Evolutionary conservation across 2,113 vertebrate genomes (phyloP), one percentile per base, ranked within the genome.

Genomic region (Kryptolebias marmoratus): DNA sequence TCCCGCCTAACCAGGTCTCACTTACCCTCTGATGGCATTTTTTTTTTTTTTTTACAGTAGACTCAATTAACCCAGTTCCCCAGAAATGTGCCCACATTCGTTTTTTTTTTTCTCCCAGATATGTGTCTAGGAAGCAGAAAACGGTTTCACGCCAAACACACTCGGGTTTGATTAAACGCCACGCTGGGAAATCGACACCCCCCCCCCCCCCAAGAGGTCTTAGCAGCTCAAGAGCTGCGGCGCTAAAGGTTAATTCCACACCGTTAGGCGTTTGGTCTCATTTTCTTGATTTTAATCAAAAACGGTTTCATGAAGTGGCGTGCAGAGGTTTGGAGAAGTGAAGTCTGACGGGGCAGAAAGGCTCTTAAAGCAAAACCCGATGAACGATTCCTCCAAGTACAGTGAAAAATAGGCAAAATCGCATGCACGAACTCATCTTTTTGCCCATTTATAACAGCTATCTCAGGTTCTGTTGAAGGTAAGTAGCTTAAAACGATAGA

Each of bases 41-140:
- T 22, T 22, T 22, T 22, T 22, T 22, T 52, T 47, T 13, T 39
- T 54, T 70, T 64, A 79, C 73, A 66, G 77, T 72, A 75, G 65
- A 80, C 79, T 85, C 65, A 88, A 77, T 87, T 79, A 88, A 71
- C 84, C 81, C 75, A 73, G 42, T 58, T 77, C 64, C 55, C 48
- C 63, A 31, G 57, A 64, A 63, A 42, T 57, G 76, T 47, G 57
- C 77, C 65, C 32, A 54, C 32, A 59, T 72, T 52, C 66, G 13
- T 81, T 69, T 86, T 22, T 22, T 22, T 22, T 22, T 22, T 22
- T 22, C 22, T 22, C 22, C 74, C 70, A 73, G 73, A 77, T 48
- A 57, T 9, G 16, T n/a, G 32, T 64, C 54, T 72, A 75, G 76
- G 81, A 71, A 61, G 62, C 31, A 36, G 42, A 81, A 79, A 81